Percentiles rank a stretch among this genome's conserved stretches.
These are phyloP conservation scores for Trichomycterus rosablanca DNA, from an alignment of 2,113 vertebrate genomes.

Conservation along the genomic window DNA sequence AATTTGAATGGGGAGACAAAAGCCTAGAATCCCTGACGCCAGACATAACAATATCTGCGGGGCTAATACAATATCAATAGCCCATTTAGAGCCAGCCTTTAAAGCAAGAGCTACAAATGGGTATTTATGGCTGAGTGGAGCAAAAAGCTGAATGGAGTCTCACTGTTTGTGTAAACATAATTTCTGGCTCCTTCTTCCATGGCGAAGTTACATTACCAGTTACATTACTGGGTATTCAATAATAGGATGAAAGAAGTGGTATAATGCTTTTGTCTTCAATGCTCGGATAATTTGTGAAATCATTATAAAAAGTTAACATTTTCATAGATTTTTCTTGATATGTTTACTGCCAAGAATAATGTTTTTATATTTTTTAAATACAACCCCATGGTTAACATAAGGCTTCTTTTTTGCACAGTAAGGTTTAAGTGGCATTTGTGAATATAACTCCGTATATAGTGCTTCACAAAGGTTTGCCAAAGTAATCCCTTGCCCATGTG, in stretches of 20 bases:
- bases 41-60: constrained; percentile 47
- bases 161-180: constrained; percentile 17
- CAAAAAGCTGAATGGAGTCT: constrained; percentile 11
- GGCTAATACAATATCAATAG: constrained; percentile 66
- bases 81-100: constrained; percentile 60
- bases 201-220: too few species aligned
- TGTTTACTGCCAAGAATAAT: too few species aligned
- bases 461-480: too few species aligned
- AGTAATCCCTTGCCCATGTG: too few species aligned
- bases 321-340: too few species aligned
- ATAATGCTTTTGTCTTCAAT: not conserved
- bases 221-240: not conserved
- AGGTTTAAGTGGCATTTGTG: too few species aligned
- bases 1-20: constrained; percentile 46
- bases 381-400: too few species aligned
- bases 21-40: constrained; percentile 49
- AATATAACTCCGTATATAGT: too few species aligned
- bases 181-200: not conserved
- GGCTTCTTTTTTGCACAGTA: too few species aligned
- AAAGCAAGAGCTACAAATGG: constrained; percentile 51
- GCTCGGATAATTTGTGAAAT: not conserved
- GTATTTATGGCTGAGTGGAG: constrained; percentile 55
- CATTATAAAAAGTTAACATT: too few species aligned
- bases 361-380: too few species aligned
- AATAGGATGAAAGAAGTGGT: not conserved